phyloP scores from a whole-genome alignment of 2,797 vertebrate genomes.

The Semaprochilodus insignis region DNA sequence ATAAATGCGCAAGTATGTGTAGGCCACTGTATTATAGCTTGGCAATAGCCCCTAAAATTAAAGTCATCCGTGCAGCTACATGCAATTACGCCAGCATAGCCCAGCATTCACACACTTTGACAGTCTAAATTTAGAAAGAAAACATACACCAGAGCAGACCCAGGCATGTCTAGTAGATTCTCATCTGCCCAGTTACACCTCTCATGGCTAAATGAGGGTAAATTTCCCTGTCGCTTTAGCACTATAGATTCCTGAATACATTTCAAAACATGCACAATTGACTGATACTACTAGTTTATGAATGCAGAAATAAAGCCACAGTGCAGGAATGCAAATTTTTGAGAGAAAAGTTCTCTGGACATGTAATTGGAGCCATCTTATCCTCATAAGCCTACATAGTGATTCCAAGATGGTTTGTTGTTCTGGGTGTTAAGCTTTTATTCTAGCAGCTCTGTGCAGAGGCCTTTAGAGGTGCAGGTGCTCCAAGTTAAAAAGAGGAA shows the following conservation, averaged over 20 bases:
- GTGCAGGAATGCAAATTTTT: not conserved
- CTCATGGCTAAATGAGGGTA: not conserved
- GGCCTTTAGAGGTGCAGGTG: too few species aligned
- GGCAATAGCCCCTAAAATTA: not conserved
- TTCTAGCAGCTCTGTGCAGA: too few species aligned
- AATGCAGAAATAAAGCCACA: not conserved
- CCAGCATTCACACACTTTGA: not conserved
- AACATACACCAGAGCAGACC: not conserved
- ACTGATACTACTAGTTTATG: not conserved
- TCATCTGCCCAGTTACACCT: not conserved
- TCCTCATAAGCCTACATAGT: constrained; percentile 9
- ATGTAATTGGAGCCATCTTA: constrained; percentile 24
- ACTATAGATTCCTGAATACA: not conserved
- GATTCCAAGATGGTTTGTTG: not conserved
- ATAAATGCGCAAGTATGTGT: not conserved
- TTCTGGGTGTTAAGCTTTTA: not conserved
- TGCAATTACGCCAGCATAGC: not conserved
- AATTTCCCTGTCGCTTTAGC: not conserved
- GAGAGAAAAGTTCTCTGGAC: not conserved
- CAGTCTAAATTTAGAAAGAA: constrained; percentile 26
- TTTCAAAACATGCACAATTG: not conserved
- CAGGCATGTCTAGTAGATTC: constrained; percentile 11
- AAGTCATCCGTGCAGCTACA: not conserved
- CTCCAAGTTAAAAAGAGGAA: too few species aligned
- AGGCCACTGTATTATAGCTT: not conserved